phyloP scores from a whole-genome alignment of 2,113 vertebrate species.

The Chaetodon auriga region DNA sequence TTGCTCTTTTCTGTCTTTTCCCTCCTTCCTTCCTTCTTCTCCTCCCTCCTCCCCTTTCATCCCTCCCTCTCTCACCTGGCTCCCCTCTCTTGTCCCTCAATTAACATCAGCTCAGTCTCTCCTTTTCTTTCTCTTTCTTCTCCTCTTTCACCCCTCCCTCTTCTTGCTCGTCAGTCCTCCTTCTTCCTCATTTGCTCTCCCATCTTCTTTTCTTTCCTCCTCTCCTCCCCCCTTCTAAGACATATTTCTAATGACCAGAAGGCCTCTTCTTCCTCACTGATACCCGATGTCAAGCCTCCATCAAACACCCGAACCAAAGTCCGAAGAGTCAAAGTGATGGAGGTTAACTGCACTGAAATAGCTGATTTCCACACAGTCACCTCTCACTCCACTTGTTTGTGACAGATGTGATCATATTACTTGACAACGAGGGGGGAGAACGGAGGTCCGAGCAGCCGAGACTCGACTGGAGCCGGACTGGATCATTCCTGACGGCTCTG shows the following conservation, averaged over 20 bases:
- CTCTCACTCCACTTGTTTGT: neutral
- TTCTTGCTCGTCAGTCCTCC: neutral
- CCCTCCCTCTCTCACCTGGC: neutral
- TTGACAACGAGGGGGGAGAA: too few relatives aligned
- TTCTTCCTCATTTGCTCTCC: neutral
- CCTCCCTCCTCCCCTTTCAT: neutral
- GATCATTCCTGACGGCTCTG: neutral
- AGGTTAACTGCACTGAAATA: too few relatives aligned
- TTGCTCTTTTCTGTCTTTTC: neutral
- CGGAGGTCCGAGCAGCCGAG: too few relatives aligned
- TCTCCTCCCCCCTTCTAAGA: too few relatives aligned
- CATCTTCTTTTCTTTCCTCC: neutral
- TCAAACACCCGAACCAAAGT: too few relatives aligned
- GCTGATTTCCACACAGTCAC: neutral
- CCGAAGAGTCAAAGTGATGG: too few relatives aligned
- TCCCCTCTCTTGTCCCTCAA: neutral
- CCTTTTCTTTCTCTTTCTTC: too few relatives aligned
- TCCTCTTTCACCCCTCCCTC: neutral
- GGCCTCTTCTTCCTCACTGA: too few relatives aligned
- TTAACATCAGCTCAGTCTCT: neutral
- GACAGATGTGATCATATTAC: neutral
- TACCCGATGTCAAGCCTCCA: too few relatives aligned
- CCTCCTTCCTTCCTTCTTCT: neutral
- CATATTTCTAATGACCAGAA: too few relatives aligned
- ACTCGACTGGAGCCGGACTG: neutral